These are phyloP conservation scores for Scytalopus superciliaris DNA, from an alignment of 2,113 vertebrate genomes.

Conservation along the genomic window DNA sequence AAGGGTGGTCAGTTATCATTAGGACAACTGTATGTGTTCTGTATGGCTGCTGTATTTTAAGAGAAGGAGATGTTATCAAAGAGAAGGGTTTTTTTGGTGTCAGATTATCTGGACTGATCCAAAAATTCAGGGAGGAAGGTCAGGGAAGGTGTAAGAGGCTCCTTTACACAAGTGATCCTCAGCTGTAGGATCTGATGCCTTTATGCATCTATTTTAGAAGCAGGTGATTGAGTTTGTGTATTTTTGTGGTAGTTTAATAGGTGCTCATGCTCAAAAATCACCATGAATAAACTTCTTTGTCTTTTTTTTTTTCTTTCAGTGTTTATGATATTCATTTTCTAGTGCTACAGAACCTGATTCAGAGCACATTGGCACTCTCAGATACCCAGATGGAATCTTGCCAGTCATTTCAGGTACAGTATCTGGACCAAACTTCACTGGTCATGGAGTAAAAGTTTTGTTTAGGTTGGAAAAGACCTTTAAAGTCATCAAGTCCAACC, in stretches of 20 bases:
- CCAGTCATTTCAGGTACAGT: slow-evolving; percentile 87
- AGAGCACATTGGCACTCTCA: slow-evolving; percentile 91
- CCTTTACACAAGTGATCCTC: not conserved
- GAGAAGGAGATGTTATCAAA: not conserved
- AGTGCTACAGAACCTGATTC: slow-evolving; percentile 92
- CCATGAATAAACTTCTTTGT: not conserved
- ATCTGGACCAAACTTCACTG: not conserved
- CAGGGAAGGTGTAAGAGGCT: not conserved
- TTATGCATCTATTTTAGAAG: not conserved
- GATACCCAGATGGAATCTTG: slow-evolving; percentile 89
- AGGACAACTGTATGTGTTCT: not conserved
- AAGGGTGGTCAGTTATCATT: not conserved
- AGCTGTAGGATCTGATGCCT: not conserved
- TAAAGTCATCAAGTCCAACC: not conserved
- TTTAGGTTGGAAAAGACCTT: not conserved
- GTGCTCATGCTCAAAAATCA: not conserved
- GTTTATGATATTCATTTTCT: slow-evolving; percentile 86
- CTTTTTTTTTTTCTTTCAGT: slow-evolving; percentile 64
- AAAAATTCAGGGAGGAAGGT: not conserved
- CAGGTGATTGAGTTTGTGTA: not conserved
- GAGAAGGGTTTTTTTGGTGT: not conserved
- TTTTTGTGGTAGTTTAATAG: not conserved
- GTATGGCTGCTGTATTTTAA: not conserved
- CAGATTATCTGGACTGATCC: not conserved
- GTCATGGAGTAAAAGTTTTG: not conserved